A percentile compares a stretch with the other conserved stretches of the same genome.
These are phyloP conservation scores for Corynorhinus townsendii DNA, from an alignment of 2,113 vertebrate genomes.

Conservation along the genomic window DNA sequence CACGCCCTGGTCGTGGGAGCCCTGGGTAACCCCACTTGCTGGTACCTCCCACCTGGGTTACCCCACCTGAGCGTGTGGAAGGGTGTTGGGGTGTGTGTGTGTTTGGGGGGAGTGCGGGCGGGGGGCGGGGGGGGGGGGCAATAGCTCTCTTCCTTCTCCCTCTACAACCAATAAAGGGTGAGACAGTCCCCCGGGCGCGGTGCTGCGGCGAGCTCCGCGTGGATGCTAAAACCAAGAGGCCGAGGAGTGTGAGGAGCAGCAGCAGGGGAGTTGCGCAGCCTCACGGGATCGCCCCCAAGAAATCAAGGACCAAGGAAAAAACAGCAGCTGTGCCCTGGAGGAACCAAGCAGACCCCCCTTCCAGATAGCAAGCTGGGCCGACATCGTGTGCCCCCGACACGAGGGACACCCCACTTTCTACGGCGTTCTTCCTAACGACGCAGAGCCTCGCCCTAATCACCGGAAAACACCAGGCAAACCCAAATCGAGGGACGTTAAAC, in stretches of 20 bases:
- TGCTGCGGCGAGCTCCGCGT: neutral
- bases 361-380: neutral
- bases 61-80: neutral
- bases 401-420: neutral
- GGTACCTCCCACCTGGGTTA: neutral
- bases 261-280: neutral
- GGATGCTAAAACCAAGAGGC: neutral
- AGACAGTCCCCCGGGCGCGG: neutral
- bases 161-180: no score
- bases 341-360: neutral
- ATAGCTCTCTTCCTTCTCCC: neutral
- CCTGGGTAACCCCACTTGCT: neutral
- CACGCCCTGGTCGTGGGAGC: neutral
- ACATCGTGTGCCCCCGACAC: neutral
- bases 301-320: conserved; percentile 7
- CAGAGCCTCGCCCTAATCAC: neutral
- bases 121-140: neutral
- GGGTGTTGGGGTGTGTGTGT: neutral
- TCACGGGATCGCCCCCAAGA: neutral
- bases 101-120: no score
- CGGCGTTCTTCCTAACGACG: neutral
- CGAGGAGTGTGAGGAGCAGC: neutral
- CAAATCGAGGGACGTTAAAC: neutral
- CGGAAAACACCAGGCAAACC: neutral
- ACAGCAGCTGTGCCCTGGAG: neutral